Conservation (phyloP, 2,113 vertebrate genomes). For the Hippocampus barbouri region DNA sequence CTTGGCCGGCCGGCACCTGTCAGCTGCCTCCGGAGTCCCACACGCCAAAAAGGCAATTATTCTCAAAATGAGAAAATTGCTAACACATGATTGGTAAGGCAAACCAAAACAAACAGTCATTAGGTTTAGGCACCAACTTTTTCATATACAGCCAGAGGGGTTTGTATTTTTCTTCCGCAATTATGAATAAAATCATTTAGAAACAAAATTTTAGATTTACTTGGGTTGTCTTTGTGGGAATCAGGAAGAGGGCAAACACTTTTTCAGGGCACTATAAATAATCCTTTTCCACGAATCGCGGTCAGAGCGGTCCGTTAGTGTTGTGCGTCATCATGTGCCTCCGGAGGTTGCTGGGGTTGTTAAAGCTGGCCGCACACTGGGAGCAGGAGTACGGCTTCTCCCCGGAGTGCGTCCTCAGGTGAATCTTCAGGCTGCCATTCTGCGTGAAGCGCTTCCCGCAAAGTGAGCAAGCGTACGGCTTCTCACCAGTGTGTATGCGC, state of each 20-base stretch:
- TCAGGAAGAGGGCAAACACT: not conserved
- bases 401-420: constrained; percentile 78
- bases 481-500: constrained; percentile 80
- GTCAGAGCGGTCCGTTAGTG: constrained; percentile 37
- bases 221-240: not conserved
- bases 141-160: too few relatives aligned
- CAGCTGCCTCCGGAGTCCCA: too few relatives aligned
- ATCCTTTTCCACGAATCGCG: not conserved
- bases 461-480: constrained; percentile 75
- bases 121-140: too few relatives aligned
- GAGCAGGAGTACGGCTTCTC: constrained; percentile 78
- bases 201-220: not conserved
- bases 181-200: too few relatives aligned
- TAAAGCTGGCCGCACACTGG: constrained; percentile 75
- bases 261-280: not conserved
- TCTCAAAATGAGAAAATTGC: too few relatives aligned
- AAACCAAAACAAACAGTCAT: too few relatives aligned
- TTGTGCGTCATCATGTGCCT: constrained; percentile 67
- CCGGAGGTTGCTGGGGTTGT: constrained; percentile 73
- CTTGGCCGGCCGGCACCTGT: too few relatives aligned
- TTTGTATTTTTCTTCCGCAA: too few relatives aligned
- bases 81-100: too few relatives aligned
- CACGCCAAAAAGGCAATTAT: too few relatives aligned
- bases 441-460: constrained; percentile 82
- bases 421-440: constrained; percentile 78